Evolutionary conservation across 1,140 invertebrate genomes (phyloP).

Genomic region (Lepeophtheirus salmonis): DNA sequence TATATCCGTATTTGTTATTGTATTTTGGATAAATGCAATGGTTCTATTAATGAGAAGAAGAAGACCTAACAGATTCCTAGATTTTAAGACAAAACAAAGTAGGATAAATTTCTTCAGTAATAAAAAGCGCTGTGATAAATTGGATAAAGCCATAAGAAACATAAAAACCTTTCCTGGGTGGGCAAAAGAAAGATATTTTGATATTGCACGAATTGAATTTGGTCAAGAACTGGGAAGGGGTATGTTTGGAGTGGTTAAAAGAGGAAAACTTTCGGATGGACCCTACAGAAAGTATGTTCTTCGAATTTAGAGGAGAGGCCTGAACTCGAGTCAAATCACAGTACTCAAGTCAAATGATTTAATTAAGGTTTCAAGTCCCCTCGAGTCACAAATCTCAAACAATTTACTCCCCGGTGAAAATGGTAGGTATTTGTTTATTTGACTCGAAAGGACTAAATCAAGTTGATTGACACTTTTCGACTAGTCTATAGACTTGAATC

Average conservation of each 20-base stretch:
- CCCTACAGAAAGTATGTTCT: neutral
- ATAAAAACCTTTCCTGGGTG: neutral
- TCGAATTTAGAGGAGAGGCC: too few relatives aligned
- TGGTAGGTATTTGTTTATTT: too few relatives aligned
- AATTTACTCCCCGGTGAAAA: too few relatives aligned
- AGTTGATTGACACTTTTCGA: too few relatives aligned
- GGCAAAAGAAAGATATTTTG: neutral
- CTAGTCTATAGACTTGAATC: too few relatives aligned
- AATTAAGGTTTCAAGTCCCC: too few relatives aligned
- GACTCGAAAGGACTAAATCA: too few relatives aligned
- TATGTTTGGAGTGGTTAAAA: neutral
- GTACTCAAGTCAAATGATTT: too few relatives aligned
- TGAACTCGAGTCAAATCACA: too few relatives aligned
- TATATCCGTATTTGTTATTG: neutral
- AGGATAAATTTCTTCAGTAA: too few relatives aligned
- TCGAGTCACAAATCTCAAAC: too few relatives aligned
- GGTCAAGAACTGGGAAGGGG: neutral
- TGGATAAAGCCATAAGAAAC: neutral
- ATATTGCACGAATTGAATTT: neutral
- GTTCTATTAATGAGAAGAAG: neutral
- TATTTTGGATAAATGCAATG: neutral
- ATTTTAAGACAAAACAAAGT: too few relatives aligned
- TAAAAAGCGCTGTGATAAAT: neutral
- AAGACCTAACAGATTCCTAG: neutral
- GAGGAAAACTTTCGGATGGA: neutral